A percentile compares a stretch with the other conserved stretches of the same genome.
These are phyloP conservation scores for Sphenodon punctatus DNA, from an alignment of 2,797 vertebrate genomes.

Conservation along the genomic window DNA sequence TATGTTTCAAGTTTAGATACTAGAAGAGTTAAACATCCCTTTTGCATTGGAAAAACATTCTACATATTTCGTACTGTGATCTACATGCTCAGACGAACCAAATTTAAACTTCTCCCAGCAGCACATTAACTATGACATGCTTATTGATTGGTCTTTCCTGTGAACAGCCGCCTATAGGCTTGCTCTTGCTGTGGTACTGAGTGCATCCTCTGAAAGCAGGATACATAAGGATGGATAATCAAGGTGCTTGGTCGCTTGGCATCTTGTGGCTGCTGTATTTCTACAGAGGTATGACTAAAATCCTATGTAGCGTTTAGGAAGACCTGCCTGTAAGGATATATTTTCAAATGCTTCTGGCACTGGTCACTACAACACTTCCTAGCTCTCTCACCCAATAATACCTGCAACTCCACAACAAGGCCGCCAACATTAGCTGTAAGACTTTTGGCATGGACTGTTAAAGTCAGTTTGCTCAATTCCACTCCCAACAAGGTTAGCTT, in stretches of 20 bases:
- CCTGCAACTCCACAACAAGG: fast-evolving
- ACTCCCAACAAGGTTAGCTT: conserved; percentile 4
- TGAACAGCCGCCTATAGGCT: conserved; percentile 7
- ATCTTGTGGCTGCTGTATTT: neutral
- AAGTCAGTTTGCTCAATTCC: neutral
- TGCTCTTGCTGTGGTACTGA: neutral
- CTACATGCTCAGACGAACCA: conserved; percentile 14
- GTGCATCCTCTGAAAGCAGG: neutral
- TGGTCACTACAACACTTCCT: neutral
- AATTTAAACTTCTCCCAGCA: conserved; percentile 21
- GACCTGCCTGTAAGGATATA: neutral
- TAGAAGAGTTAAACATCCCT: conserved; percentile 6
- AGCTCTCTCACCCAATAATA: fast-evolving
- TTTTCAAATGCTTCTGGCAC: conserved; percentile 13
- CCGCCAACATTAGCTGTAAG: neutral
- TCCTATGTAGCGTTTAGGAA: neutral
- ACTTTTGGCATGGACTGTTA: neutral
- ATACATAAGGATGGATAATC: too few species aligned
- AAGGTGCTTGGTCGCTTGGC: too few species aligned
- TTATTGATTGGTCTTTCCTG: conserved; percentile 32
- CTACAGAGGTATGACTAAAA: neutral
- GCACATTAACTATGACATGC: conserved; percentile 1
- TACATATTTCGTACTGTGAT: conserved; percentile 46
- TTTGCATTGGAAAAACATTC: conserved; percentile 16
- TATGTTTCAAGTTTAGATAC: neutral